Evolutionary conservation across 2,888 invertebrate species (phyloP), one percentile per base, ranked within the genome.

Genomic region (Sinelater perroti): DNA sequence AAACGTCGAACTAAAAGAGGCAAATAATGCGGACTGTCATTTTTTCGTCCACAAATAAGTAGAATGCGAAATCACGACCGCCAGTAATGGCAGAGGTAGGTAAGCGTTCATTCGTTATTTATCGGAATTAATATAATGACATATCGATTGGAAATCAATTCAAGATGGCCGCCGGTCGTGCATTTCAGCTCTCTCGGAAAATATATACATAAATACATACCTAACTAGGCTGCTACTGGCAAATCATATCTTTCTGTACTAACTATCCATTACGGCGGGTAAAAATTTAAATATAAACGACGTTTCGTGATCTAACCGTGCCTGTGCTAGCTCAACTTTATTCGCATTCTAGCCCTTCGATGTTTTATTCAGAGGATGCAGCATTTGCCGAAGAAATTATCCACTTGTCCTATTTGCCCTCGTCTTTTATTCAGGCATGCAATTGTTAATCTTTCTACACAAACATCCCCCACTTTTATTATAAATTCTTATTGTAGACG

Each of bases 121-220:
- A 74, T 73, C 72, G 67, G 73, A 73, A 74, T 73, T 74, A 72
- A 73, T 73, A 72, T 75, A 75, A 75, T 75, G 74, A 73, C 72
- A 72, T 73, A 75, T 75, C 71, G 75, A 75, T 73, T 70, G 60
- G 66, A 71, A 72, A 74, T 72, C 72, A 72, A 72, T 72, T 72
- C 73, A 73, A 73, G 67, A 72, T 73, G 71, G 70, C 71, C 67
- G 69, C 65, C 69, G 60, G 62, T 69, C 67, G 72, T 71, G 72
- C 68, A 71, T 67, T 70, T 67, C 68, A 65, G 69, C 62, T 69
- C 67, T 67, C 67, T 66, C 66, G 62, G 70, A 68, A 70, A 71
- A 72, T 70, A 70, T 71, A 72, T 72, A 72, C 72, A 73, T 72
- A 72, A 72, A 73, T 73, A 70, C 70, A 72, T 72, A 69, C 66